Conservation (phyloP, 1,140 invertebrate species). For the Drosophila eugracilis region DNA sequence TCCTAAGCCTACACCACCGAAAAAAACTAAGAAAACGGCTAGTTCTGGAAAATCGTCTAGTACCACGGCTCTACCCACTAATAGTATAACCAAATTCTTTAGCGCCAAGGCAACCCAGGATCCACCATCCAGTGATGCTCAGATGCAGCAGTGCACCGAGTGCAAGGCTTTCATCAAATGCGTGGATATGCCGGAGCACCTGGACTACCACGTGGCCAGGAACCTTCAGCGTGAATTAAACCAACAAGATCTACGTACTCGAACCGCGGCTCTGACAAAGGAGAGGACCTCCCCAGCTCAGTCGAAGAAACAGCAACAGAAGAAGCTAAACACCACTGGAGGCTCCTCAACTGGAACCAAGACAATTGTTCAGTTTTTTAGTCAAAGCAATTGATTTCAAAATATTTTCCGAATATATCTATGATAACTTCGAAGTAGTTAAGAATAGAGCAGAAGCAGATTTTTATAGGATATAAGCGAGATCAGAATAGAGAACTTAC, state of each 20-base stretch:
- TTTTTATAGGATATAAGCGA: not conserved
- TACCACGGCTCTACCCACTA: slow-evolving; percentile 1
- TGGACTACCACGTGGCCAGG: slow-evolving; percentile 90
- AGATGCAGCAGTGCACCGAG: slow-evolving; percentile 86
- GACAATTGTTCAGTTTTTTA: slow-evolving; percentile 75
- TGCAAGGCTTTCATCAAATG: slow-evolving; percentile 87
- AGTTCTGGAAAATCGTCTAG: not conserved
- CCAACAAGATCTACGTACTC: slow-evolving; percentile 60
- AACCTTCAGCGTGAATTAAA: slow-evolving; percentile 86
- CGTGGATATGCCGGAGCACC: slow-evolving; percentile 88
- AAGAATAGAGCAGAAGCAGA: not conserved
- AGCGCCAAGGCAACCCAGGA: slow-evolving; percentile 22
- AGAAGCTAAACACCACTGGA: slow-evolving; percentile 41
- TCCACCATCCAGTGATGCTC: slow-evolving; percentile 32
- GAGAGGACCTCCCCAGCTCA: slow-evolving; percentile 34
- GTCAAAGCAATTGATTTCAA: slow-evolving; percentile 49
- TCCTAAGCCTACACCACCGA: slow-evolving; percentile 26
- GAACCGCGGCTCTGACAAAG: slow-evolving; percentile 27
- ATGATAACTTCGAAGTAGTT: not conserved
- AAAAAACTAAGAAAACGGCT: slow-evolving; percentile 48
- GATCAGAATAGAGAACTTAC: not conserved
- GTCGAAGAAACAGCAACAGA: slow-evolving; percentile 40
- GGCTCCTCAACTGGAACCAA: slow-evolving; percentile 39
- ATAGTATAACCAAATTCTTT: slow-evolving; percentile 66
- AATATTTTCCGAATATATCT: not conserved